Evolutionary conservation across 2,888 invertebrate genomes (phyloP), one percentile per base, ranked within the genome.

Genomic region (Drosophila borealis): DNA sequence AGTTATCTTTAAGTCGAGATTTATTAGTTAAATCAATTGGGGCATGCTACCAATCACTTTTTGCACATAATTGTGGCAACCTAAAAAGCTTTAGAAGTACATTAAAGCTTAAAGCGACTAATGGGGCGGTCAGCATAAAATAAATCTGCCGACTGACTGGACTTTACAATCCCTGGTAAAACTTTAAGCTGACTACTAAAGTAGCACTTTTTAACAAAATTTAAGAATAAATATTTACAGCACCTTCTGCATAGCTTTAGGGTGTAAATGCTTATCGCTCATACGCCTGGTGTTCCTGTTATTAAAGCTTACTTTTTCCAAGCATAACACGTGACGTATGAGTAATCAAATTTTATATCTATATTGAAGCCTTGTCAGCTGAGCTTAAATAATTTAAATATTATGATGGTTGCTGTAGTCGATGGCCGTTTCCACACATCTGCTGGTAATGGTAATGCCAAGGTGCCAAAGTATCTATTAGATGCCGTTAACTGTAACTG

Each of bases 391-490:
- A 36, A 44, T 42, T 63, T 14, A 14, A 9, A 49, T 51, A 13
- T 21, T 29, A 10, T 55, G 53, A 71, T 59, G 37, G 37, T 25
- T 41, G 57, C 21, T 17, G 37, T n/a, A 25, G 14, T 45, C 29
- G 9, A 17, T 42, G 44, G 6, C 10, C n/a, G 21, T 25, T 42
- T 33, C 14, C 65, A 62, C 57, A 45, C 70, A 55, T 63, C 50
- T 59, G 72, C 50, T 37, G 36, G 64, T 59, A 73, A 64, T 85
- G 80, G 57, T 87, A 75, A 73, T 84, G 60, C 73, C 82, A 72
- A 89, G 89, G 84, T 85, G 89, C 59, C 88, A 82, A 89, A 83
- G 87, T 88, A 89, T 86, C 88, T 80, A 89, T 86, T 86, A 86
- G 89, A 74, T 89, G 80, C 89, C 86, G 86, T 86, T 86, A 86